Percentiles rank a stretch among this genome's conserved stretches.
Conservation (phyloP, 2,113 vertebrate species). For the Oostethus manadensis region DNA sequence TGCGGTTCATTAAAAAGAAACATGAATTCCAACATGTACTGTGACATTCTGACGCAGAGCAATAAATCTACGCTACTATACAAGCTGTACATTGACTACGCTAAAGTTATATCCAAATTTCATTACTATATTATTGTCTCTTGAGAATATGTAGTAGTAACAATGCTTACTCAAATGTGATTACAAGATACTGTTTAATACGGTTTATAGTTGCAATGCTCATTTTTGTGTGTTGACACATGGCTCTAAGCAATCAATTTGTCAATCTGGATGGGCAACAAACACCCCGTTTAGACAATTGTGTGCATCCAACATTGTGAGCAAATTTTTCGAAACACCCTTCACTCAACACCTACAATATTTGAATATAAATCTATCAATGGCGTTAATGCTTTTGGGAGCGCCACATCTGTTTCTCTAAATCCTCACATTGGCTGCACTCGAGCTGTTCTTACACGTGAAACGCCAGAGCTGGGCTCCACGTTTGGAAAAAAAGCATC, state of each 20-base stretch:
- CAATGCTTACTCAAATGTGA: no score
- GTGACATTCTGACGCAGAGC: no score
- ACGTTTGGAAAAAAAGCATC: constrained; percentile 7
- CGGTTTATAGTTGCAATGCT: no score
- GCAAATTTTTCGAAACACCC: not conserved
- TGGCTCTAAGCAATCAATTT: not conserved
- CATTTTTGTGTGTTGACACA: not conserved
- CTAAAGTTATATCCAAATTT: no score
- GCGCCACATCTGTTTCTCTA: constrained; percentile 23
- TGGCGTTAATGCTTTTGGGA: not conserved
- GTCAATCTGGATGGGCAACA: no score
- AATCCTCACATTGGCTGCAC: constrained; percentile 14
- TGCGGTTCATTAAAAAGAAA: no score
- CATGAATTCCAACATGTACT: no score
- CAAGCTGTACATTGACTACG: no score
- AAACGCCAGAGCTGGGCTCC: constrained; percentile 1
- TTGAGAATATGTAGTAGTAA: no score
- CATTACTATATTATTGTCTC: no score
- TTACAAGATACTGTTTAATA: no score
- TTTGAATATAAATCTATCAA: constrained; percentile 8
- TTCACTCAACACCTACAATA: not conserved
- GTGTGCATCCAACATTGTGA: not conserved
- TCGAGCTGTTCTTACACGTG: constrained; percentile 8
- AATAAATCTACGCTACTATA: no score
- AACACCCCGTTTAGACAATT: not conserved